Evolutionary conservation across 1,140 invertebrate species (phyloP), one percentile per base, ranked within the genome.

Genomic region (Zaprionus ghesquierei): DNA sequence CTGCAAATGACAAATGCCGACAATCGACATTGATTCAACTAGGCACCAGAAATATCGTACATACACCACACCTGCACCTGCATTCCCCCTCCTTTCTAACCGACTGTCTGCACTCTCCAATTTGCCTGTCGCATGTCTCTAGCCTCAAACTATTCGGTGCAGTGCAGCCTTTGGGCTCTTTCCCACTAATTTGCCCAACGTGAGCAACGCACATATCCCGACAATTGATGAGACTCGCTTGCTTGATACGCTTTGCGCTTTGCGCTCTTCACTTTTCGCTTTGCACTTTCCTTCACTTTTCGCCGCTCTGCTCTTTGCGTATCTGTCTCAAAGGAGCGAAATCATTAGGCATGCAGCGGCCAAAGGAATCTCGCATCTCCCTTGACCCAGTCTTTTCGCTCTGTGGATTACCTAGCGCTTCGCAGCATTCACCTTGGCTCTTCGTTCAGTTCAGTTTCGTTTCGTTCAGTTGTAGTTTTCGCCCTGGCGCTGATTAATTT

Each of bases 1-100:
- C 68, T 79, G 84, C 71, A 77, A 65, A 76, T 82, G 84, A 87
- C 82, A 86, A 87, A 87, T 75, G 82, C 75, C 81, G 68, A 87
- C 82, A 86, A 85, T 87, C 82, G 78, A 35, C 63, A 61, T 60
- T 27, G 64, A 53, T 66, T 25, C 51, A 81, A 38, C 33, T 29
- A 46, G 41, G 9, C 18, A 22, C 18, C 18, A 46, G 18, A 6
- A 3, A 22, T 46, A 12, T 46, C 15, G 49, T 13, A 41, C 35
- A 41, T 31, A 15, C 20, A 27, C 13, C 27, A 10, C 1, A 12
- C 29, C 35, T n/a, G 31, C 5, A 5, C 29, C 31, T 5, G 3
- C 35, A n/a, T 2, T 2, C 5, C n/a, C 35, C n/a, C n/a, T 1
- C 13, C 35, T 6, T 13, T 13, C 29, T 33, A 13, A 38, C 35